A percentile compares a stretch with the other conserved stretches of the same genome.
Conservation (phyloP, 2,888 invertebrate genomes). For the Steinernema hermaphroditum region DNA sequence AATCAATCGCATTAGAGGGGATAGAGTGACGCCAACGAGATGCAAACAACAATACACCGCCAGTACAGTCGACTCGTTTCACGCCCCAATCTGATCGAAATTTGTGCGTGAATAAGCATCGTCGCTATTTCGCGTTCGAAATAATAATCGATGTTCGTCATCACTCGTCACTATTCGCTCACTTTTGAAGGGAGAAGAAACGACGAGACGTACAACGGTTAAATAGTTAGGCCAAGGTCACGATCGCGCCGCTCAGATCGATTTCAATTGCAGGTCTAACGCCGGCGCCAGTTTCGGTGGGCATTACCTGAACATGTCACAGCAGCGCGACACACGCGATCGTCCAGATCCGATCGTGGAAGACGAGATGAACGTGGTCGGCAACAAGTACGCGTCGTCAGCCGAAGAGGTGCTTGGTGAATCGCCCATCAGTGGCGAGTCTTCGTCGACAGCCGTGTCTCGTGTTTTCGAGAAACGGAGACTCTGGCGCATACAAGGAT, state of each 20-base stretch:
- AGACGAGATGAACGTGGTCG: conserved; percentile 48
- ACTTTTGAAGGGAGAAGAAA: not conserved
- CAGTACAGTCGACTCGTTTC: not conserved
- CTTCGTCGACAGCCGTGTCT: conserved; percentile 34
- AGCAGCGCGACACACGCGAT: conserved; percentile 33
- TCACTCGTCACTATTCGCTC: conserved; percentile 3
- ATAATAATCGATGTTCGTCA: not conserved
- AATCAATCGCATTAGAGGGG: conserved; percentile 21
- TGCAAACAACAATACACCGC: not conserved
- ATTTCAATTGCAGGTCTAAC: conserved; percentile 2
- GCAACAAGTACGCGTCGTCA: conserved; percentile 64
- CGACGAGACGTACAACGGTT: conserved; percentile 22
- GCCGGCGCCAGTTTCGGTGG: not conserved
- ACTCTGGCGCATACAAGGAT: conserved; percentile 22
- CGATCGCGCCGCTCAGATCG: conserved; percentile 18
- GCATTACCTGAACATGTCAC: conserved; percentile 40
- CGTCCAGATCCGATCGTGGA: conserved; percentile 17
- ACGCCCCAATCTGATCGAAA: not conserved
- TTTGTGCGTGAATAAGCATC: not conserved
- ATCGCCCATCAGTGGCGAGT: conserved; percentile 44
- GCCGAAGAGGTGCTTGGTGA: conserved; percentile 40
- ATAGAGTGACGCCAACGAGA: not conserved
- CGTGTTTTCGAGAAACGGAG: conserved; percentile 21
- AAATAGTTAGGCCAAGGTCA: conserved; percentile 27
- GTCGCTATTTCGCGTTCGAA: not conserved